Conservation (phyloP, 2,797 vertebrate species). For the Pelobates cultripes region DNA sequence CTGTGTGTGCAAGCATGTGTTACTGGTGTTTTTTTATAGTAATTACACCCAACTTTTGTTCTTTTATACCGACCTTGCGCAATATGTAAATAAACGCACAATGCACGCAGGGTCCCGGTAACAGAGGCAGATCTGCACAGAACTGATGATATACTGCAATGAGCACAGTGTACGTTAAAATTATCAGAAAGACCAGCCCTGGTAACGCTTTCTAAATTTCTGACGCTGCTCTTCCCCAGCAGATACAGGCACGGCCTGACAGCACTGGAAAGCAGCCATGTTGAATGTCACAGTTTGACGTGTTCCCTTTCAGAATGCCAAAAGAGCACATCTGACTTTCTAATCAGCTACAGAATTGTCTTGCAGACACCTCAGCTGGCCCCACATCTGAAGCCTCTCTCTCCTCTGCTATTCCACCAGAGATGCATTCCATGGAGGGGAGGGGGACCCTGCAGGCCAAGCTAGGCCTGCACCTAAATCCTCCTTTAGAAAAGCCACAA, state of each 20-base stretch:
- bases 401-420: slow-evolving; percentile 48
- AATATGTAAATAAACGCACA: neutral
- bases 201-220: neutral
- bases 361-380: slow-evolving; percentile 53
- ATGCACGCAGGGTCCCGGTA: neutral
- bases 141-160: neutral
- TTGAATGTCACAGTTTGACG: slow-evolving; percentile 15
- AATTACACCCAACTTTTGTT: neutral
- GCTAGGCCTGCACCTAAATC: slow-evolving; percentile 14
- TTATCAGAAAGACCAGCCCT: neutral
- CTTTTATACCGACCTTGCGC: neutral
- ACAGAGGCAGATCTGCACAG: neutral
- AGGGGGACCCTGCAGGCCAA: slow-evolving; percentile 13
- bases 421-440: slow-evolving; percentile 45
- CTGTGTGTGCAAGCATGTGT: neutral
- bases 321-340: slow-evolving; percentile 54
- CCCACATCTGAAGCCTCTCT: slow-evolving; percentile 40
- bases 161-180: neutral
- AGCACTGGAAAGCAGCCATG: slow-evolving; percentile 22
- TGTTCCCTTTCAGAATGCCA: slow-evolving; percentile 49
- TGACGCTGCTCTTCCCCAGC: neutral
- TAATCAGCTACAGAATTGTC: slow-evolving; percentile 53
- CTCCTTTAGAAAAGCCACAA: slow-evolving; percentile 8
- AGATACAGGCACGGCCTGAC: slow-evolving; percentile 34
- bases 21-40: neutral